phyloP scores from a whole-genome alignment of 2,113 vertebrate species.

The Semnornis frantzii region DNA sequence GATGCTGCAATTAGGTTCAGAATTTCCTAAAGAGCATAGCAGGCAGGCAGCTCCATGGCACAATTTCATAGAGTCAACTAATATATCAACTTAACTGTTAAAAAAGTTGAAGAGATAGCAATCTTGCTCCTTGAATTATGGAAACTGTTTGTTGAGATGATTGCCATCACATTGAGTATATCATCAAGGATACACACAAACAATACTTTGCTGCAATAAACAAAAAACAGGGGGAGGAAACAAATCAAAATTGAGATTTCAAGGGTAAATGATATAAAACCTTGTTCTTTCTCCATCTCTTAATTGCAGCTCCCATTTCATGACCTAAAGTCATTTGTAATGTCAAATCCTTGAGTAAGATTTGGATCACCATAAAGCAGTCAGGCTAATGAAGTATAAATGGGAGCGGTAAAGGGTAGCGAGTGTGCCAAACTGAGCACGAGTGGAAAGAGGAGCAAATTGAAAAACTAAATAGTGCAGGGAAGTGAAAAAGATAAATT shows the following conservation, averaged over 20 bases:
- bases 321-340: neutral
- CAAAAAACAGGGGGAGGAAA: neutral
- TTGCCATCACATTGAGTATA: neutral
- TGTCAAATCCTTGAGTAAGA: neutral
- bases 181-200: neutral
- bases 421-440: neutral
- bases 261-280: neutral
- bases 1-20: neutral
- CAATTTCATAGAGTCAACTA: neutral
- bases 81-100: neutral
- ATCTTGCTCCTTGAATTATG: neutral
- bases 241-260: neutral
- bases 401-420: neutral
- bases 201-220: neutral
- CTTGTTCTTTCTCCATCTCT: neutral
- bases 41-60: neutral
- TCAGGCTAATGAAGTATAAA: neutral
- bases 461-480: neutral
- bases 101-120: neutral
- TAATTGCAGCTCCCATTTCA: neutral
- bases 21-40: neutral
- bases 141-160: neutral
- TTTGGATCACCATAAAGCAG: neutral
- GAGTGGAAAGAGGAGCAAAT: neutral
- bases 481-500: neutral